Conservation (phyloP, 2,888 invertebrate genomes). For the Temnothorax rugatulus region DNA sequence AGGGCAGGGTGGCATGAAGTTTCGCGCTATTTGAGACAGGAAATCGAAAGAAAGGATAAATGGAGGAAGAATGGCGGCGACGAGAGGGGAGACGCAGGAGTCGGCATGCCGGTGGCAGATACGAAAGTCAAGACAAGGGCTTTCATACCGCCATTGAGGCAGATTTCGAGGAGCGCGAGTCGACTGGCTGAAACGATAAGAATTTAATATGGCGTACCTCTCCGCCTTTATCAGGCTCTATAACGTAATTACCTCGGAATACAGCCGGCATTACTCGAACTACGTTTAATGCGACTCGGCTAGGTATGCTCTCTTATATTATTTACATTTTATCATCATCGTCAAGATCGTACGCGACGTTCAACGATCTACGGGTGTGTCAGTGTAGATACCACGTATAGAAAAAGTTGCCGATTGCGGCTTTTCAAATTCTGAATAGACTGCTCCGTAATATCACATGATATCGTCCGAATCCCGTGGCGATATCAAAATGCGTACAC, state of each 20-base stretch:
- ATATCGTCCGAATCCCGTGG: not conserved
- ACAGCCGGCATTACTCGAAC: slow-evolving; percentile 34
- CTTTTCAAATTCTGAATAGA: not conserved
- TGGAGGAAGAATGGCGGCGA: slow-evolving; percentile 59
- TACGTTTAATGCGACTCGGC: slow-evolving; percentile 6
- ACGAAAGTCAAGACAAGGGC: slow-evolving; percentile 59
- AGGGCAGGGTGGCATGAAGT: slow-evolving; percentile 68
- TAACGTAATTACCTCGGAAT: slow-evolving; percentile 48
- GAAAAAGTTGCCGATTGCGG: not conserved
- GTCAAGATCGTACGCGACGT: slow-evolving; percentile 2
- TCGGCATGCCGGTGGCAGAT: slow-evolving; percentile 61
- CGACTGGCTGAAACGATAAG: slow-evolving; percentile 75
- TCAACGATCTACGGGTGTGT: not conserved
- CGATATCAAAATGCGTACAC: slow-evolving; percentile 38
- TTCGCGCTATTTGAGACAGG: slow-evolving; percentile 79
- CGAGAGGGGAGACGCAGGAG: slow-evolving; percentile 46
- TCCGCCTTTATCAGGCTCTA: slow-evolving; percentile 42
- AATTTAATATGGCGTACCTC: slow-evolving; percentile 74
- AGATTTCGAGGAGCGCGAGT: slow-evolving; percentile 59
- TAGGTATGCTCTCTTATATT: slow-evolving; percentile 8
- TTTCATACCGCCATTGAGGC: slow-evolving; percentile 47
- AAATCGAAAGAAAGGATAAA: slow-evolving; percentile 59
- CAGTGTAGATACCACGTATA: not conserved
- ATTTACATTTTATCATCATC: not conserved
- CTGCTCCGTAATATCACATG: not conserved